A percentile compares a stretch with the other conserved stretches of the same genome.
phyloP scores from a whole-genome alignment of 2,888 invertebrate genomes.

The Ectemnius lituratus region DNA sequence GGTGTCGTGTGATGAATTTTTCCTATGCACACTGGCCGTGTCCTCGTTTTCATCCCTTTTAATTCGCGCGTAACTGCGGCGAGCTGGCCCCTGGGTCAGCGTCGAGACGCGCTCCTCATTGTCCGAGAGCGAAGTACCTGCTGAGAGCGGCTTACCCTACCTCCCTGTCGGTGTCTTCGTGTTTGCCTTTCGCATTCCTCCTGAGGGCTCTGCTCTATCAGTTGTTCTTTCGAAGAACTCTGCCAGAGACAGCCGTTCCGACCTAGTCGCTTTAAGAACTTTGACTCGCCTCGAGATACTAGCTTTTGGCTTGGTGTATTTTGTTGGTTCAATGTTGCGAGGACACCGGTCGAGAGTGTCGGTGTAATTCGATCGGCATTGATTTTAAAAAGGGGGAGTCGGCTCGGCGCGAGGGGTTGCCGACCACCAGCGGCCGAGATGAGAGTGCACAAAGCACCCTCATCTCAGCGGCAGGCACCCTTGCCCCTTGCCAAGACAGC shows the following conservation, averaged over 20 bases:
- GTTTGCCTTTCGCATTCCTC: background rate
- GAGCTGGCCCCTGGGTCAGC: background rate
- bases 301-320: too few species aligned
- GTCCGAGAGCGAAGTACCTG: background rate
- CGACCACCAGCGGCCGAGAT: background rate
- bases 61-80: slow-evolving; percentile 11
- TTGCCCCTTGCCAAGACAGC: slow-evolving; percentile 3
- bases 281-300: too few species aligned
- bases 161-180: background rate
- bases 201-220: background rate
- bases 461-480: slow-evolving; percentile 27
- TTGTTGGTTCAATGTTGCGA: too few species aligned
- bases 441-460: slow-evolving; percentile 7
- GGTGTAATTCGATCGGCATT: background rate
- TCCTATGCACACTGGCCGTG: slow-evolving; percentile 37
- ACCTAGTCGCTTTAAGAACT: too few species aligned
- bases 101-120: slow-evolving; percentile 1
- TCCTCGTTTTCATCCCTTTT: slow-evolving; percentile 37
- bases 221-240: background rate
- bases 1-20: slow-evolving; percentile 51
- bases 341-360: background rate
- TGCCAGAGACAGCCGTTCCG: too few species aligned
- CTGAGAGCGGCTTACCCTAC: background rate
- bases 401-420: background rate
- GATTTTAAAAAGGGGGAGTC: background rate